Evolutionary conservation across 2,888 invertebrate genomes (phyloP).

Genomic region (Scaptomyza flava): DNA sequence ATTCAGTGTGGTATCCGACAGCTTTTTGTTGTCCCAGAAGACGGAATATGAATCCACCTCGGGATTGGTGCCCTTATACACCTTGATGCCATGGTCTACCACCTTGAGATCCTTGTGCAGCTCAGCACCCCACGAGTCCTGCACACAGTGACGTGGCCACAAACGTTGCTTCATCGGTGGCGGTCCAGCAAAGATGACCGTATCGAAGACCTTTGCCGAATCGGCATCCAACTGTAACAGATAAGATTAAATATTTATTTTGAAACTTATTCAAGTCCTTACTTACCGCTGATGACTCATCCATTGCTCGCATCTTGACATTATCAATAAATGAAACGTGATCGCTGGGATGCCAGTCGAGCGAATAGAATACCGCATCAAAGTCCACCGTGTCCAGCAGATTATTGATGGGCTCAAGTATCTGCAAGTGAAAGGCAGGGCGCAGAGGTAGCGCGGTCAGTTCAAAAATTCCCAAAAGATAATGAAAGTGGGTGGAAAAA

Average conservation of each 20-base stretch:
- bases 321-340: conserved; percentile 97
- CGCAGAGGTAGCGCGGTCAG: conserved; percentile 29
- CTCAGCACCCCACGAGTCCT: conserved; percentile 97
- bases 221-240: conserved; percentile 85
- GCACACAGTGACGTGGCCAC: conserved; percentile 98
- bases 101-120: conserved; percentile 95
- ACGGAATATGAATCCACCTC: conserved; percentile 99
- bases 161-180: conserved; percentile 94
- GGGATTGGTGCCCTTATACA: conserved; percentile 96
- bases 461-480: conserved; percentile 37
- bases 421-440: conserved; percentile 84
- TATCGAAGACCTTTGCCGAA: conserved; percentile 93
- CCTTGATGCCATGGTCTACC: conserved; percentile 90
- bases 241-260: no score
- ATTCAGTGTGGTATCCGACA: conserved; percentile 93
- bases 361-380: conserved; percentile 95
- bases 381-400: conserved; percentile 92
- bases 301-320: conserved; percentile 90
- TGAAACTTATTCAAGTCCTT: no score
- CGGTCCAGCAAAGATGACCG: conserved; percentile 95
- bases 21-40: conserved; percentile 98
- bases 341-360: conserved; percentile 97
- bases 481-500: not conserved
- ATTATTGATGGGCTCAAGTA: conserved; percentile 95
- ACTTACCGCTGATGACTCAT: conserved; percentile 89